Evolutionary conservation across 2,888 invertebrate species (phyloP), one percentile per base, ranked within the genome.

Genomic region (Torymus aiolomorphi): DNA sequence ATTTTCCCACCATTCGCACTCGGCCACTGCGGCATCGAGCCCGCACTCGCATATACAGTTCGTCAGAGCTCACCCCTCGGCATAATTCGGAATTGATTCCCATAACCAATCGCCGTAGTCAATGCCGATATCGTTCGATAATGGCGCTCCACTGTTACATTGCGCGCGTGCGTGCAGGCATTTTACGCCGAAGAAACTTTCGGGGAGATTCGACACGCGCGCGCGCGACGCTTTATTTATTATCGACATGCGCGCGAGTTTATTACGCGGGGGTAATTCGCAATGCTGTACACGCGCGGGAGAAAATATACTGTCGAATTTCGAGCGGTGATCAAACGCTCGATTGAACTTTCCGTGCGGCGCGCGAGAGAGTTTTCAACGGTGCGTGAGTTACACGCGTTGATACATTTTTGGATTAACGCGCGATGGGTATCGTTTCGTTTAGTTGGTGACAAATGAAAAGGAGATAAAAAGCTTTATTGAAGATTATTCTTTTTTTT

Each of bases 1-100:
- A 83, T 84, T 84, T 84, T 73, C 80, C 83, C 81, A 76, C 74
- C 71, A 78, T 75, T n/a, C n/a, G n/a, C n/a, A n/a, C n/a, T 18
- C 59, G 24, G 18, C 11, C 18, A 57, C 14, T 24, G 49, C n/a
- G n/a, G n/a, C n/a, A n/a, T n/a, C n/a, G n/a, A n/a, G n/a, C n/a
- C 14, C 11, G 59, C 4, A 5, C 49, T 3, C 52, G 3, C 57
- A 3, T 20, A 56, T n/a, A 31, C n/a, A n/a, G n/a, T 65, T 31
- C 4, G 18, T 49, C 49, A 20, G 24, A 24, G n/a, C 13, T 65
- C 52, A 65, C 74, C 74, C 71, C 76, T 63, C 80, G 51, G 70
- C 51, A 71, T 78, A 63, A 76, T 75, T 71, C 63, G 63, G 62
- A 49, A 76, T 81, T 80, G 77, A 83, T 82, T 83, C 83, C 83